These are phyloP conservation scores for Hephaestus fuliginosus DNA, from an alignment of 2,797 vertebrate species.

Conservation along the genomic window DNA sequence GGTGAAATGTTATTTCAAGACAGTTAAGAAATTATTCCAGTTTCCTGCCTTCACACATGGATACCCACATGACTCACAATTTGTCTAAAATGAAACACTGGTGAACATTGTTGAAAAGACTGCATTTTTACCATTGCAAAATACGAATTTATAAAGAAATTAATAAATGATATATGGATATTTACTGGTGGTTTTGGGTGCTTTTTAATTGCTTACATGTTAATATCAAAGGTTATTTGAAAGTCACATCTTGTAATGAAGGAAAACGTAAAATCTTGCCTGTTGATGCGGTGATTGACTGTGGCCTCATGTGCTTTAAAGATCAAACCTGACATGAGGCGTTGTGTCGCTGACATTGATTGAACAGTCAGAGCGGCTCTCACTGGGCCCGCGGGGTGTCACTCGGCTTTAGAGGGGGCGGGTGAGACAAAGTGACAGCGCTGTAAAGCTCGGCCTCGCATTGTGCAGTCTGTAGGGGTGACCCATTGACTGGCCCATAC, in stretches of 20 bases:
- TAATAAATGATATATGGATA: constrained; percentile 74
- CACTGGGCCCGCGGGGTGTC: constrained; percentile 60
- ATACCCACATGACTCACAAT: constrained; percentile 21
- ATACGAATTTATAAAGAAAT: constrained; percentile 70
- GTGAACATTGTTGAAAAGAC: constrained; percentile 31
- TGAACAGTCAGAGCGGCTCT: background rate
- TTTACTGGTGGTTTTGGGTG: constrained; percentile 39
- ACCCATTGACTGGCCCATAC: constrained; percentile 67
- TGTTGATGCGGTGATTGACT: background rate
- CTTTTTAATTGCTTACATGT: background rate
- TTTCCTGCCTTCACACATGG: constrained; percentile 21
- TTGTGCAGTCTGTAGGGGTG: constrained; percentile 67
- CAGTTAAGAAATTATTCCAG: background rate
- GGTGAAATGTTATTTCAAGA: constrained; percentile 25
- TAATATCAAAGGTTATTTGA: background rate
- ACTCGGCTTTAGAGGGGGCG: constrained; percentile 63
- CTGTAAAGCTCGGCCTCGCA: constrained; percentile 61
- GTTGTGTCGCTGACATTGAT: constrained; percentile 33
- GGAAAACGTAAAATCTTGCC: background rate
- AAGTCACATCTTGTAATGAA: background rate
- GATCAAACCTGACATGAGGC: background rate
- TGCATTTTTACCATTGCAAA: constrained; percentile 68
- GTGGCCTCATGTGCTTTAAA: background rate
- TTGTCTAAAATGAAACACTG: constrained; percentile 52
- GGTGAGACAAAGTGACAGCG: constrained; percentile 67